A percentile compares a stretch with the other conserved stretches of the same genome.
Conservation (phyloP, 2,888 invertebrate genomes). For the Cybosia mesomella region DNA sequence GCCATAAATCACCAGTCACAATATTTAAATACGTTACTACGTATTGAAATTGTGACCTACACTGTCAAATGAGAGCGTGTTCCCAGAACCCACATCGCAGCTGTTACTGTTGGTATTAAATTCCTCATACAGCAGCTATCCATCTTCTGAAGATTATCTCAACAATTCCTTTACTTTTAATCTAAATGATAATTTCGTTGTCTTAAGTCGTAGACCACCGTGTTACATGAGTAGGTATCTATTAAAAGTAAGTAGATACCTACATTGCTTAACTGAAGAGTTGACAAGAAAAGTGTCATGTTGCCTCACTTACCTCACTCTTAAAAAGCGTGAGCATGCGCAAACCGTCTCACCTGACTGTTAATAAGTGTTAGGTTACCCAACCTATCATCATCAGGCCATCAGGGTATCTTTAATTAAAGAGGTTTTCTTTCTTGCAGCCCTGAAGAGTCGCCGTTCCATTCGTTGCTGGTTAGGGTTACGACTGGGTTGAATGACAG, state of each 20-base stretch:
- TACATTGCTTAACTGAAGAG: background rate
- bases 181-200: background rate
- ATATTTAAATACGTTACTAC: conserved; percentile 30
- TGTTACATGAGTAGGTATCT: background rate
- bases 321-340: too few species aligned
- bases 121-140: conserved; percentile 22
- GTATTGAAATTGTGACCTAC: too few species aligned
- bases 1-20: conserved; percentile 31
- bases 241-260: too few species aligned
- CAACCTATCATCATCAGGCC: too few species aligned
- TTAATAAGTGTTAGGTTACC: too few species aligned
- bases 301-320: background rate
- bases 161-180: conserved; percentile 3
- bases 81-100: conserved; percentile 43
- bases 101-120: conserved; percentile 44
- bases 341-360: too few species aligned
- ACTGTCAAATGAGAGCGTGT: conserved; percentile 49
- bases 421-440: too few species aligned
- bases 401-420: too few species aligned
- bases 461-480: too few species aligned
- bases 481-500: too few species aligned
- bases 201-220: background rate
- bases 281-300: too few species aligned
- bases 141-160: conserved; percentile 1
- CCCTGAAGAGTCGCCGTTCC: too few species aligned